Conservation (phyloP, 2,888 invertebrate species). For the Cheilosia grossa region DNA sequence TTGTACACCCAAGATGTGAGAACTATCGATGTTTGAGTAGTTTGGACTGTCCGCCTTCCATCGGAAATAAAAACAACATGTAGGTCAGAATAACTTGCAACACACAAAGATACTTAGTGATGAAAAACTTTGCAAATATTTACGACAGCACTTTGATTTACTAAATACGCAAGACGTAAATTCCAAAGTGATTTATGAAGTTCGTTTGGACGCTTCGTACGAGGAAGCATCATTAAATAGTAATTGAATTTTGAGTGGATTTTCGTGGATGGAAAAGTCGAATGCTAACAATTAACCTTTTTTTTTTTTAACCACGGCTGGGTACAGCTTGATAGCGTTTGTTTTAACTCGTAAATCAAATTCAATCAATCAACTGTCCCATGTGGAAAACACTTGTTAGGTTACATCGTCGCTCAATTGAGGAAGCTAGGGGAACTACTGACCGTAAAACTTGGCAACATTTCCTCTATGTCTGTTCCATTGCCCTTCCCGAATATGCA, state of each 20-base stretch:
- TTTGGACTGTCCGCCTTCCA: background rate
- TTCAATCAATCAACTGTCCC: too few relatives aligned
- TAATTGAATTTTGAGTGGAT: conserved; percentile 16
- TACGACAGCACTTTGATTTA: background rate
- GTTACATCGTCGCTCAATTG: too few relatives aligned
- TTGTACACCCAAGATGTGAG: background rate
- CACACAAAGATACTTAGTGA: background rate
- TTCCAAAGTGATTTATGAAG: conserved; percentile 5
- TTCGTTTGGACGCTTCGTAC: background rate
- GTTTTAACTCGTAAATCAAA: too few relatives aligned
- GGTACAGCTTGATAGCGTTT: too few relatives aligned
- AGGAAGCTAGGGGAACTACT: too few relatives aligned
- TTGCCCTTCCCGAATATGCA: too few relatives aligned
- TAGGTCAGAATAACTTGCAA: background rate
- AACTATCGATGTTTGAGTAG: background rate
- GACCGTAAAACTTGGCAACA: too few relatives aligned
- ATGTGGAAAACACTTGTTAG: too few relatives aligned
- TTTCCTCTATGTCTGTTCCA: too few relatives aligned
- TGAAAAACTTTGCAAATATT: conserved; percentile 10
- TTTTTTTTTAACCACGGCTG: too few relatives aligned
- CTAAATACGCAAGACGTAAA: conserved; percentile 28
- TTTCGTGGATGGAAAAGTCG: conserved; percentile 20
- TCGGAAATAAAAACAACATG: background rate
- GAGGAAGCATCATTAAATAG: background rate
- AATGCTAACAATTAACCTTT: background rate